Evolutionary conservation across 2,797 vertebrate genomes (phyloP).

Genomic region (Sciaenops ocellatus): DNA sequence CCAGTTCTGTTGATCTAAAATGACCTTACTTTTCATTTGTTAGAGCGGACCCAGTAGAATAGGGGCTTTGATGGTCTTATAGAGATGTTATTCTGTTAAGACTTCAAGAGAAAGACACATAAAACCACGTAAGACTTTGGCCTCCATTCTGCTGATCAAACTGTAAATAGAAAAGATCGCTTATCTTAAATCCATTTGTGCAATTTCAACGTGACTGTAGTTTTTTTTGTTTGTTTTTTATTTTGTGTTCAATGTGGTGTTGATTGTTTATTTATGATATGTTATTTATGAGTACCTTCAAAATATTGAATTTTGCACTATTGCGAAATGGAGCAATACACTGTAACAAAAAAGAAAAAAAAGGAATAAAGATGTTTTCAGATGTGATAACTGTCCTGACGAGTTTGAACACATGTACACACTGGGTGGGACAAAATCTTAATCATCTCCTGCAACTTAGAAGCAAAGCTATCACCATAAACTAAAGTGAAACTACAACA

Average conservation of each 20-base stretch:
- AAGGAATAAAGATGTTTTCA: slow-evolving; percentile 85
- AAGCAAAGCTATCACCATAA: neutral
- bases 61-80: slow-evolving; percentile 60
- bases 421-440: neutral
- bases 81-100: slow-evolving; percentile 53
- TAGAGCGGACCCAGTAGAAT: slow-evolving; percentile 52
- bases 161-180: slow-evolving; percentile 77
- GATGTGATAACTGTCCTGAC: slow-evolving; percentile 56
- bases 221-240: slow-evolving; percentile 62
- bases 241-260: slow-evolving; percentile 79
- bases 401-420: slow-evolving; percentile 24
- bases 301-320: slow-evolving; percentile 86
- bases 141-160: slow-evolving; percentile 65
- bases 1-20: slow-evolving; percentile 65
- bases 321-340: slow-evolving; percentile 88
- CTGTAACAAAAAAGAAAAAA: slow-evolving; percentile 61
- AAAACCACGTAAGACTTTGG: slow-evolving; percentile 64
- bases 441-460: neutral
- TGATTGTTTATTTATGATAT: slow-evolving; percentile 86
- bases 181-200: slow-evolving; percentile 71
- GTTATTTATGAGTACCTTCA: slow-evolving; percentile 88
- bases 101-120: slow-evolving; percentile 52
- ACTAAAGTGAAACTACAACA: too few species aligned
- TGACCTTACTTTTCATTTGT: slow-evolving; percentile 54
- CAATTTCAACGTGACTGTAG: slow-evolving; percentile 76